Percentiles rank a stretch among this genome's conserved stretches.
These are phyloP conservation scores for Sigmodon hispidus DNA, from an alignment of 2,113 vertebrate species.

Conservation along the genomic window DNA sequence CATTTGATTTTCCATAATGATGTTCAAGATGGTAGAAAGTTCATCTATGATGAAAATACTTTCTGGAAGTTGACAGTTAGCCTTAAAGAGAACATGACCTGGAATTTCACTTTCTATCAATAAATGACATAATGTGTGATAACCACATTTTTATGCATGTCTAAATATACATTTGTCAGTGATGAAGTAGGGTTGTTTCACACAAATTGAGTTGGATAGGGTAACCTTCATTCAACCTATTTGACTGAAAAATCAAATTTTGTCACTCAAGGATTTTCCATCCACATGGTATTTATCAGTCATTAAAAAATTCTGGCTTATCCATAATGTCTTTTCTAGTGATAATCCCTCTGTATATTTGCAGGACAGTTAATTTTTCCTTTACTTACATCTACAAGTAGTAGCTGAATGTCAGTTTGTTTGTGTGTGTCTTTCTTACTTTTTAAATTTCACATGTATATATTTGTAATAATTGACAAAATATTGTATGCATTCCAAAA, in stretches of 20 bases:
- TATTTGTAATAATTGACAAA: background rate
- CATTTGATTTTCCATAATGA: accelerated
- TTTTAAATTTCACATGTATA: background rate
- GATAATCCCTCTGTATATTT: background rate
- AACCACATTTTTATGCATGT: background rate
- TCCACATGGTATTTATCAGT: background rate
- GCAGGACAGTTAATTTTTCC: background rate
- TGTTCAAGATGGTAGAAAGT: background rate
- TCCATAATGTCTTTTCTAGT: background rate
- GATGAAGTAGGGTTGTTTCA: background rate
- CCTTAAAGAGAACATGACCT: conserved; percentile 70
- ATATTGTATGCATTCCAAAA: background rate
- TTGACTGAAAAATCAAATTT: background rate
- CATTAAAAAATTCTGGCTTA: background rate
- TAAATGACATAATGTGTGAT: conserved; percentile 1
- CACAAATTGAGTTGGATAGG: background rate
- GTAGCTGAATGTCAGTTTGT: background rate
- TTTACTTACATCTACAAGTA: background rate
- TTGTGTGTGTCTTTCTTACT: background rate
- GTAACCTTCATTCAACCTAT: background rate
- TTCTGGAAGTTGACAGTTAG: conserved; percentile 56
- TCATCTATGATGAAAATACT: conserved; percentile 76
- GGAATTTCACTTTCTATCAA: conserved; percentile 48
- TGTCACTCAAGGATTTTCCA: background rate
- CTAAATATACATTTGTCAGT: background rate